phyloP scores from a whole-genome alignment of 2,797 vertebrate species.

The Lacerta bilineata region DNA sequence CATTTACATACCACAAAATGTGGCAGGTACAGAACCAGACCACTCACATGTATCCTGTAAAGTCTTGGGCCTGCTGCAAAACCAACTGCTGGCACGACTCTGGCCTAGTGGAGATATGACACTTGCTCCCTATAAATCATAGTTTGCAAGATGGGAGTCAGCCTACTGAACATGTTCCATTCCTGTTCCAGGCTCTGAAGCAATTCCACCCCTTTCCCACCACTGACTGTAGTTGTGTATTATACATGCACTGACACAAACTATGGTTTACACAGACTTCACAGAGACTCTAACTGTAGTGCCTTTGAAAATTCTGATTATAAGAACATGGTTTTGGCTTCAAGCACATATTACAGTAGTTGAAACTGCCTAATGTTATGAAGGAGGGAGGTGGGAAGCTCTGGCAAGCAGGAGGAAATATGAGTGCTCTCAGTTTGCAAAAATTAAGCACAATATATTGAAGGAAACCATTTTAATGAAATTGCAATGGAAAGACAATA shows the following conservation, averaged over 20 bases:
- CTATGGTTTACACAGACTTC: background rate
- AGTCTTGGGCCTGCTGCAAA: background rate
- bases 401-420: background rate
- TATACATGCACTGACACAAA: background rate
- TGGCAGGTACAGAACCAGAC: background rate
- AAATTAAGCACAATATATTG: background rate
- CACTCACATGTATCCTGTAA: background rate
- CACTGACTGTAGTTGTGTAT: background rate
- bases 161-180: background rate
- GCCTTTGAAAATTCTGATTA: background rate
- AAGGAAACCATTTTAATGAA: background rate
- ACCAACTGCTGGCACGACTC: background rate
- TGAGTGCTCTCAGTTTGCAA: background rate
- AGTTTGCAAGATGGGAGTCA: background rate
- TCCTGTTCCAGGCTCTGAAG: background rate
- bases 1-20: background rate
- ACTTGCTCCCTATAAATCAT: background rate
- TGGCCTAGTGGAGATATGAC: no score
- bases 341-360: background rate
- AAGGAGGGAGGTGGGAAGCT: background rate
- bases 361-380: background rate
- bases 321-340: background rate
- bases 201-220: background rate
- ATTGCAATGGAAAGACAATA: background rate
- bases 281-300: background rate